A percentile compares a stretch with the other conserved stretches of the same genome.
These are phyloP conservation scores for Labeo rohita DNA, from an alignment of 2,113 vertebrate species.

Conservation along the genomic window DNA sequence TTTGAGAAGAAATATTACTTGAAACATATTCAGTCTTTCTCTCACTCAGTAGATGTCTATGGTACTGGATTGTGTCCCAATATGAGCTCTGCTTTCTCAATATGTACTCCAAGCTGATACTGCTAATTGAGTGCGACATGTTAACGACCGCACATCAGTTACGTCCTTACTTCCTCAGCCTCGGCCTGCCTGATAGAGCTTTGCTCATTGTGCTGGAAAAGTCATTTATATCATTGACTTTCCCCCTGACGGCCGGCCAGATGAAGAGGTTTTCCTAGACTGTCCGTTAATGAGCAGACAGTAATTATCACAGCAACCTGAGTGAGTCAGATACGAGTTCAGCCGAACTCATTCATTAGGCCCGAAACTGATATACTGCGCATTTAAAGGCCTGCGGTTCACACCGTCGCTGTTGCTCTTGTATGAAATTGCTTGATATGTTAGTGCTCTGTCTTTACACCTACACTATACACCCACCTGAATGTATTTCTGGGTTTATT, in stretches of 20 bases:
- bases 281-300: constrained; percentile 49
- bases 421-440: background rate
- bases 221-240: constrained; percentile 59
- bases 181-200: constrained; percentile 18
- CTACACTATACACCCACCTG: background rate
- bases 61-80: background rate
- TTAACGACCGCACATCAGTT: constrained; percentile 50
- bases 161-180: constrained; percentile 3
- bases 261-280: constrained; percentile 45
- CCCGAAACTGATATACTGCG: constrained; percentile 37
- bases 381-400: constrained; percentile 17
- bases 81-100: constrained; percentile 10
- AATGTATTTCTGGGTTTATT: background rate
- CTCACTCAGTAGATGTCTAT: background rate
- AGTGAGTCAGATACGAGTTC: constrained; percentile 24
- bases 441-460: background rate
- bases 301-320: constrained; percentile 50
- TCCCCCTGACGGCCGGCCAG: constrained; percentile 39
- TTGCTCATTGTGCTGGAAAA: constrained; percentile 39
- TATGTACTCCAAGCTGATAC: background rate
- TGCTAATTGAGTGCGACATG: constrained; percentile 10
- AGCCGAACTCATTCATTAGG: constrained; percentile 34
- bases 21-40: background rate
- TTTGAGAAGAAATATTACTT: background rate
- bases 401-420: background rate